These are phyloP conservation scores for Octopus bimaculoides DNA, from an alignment of 1,140 invertebrate species.

Conservation along the genomic window DNA sequence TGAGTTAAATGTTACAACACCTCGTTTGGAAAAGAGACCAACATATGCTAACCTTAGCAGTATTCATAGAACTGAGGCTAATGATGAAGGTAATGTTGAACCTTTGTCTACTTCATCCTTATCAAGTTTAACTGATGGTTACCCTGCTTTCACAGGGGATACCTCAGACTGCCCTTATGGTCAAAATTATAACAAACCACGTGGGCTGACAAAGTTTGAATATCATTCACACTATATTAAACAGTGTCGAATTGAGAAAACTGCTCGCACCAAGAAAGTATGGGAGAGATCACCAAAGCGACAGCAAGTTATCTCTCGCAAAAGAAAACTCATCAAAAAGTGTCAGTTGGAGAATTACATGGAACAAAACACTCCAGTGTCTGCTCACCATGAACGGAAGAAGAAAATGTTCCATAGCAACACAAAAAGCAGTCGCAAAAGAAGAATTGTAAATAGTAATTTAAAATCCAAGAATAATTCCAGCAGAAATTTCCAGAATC, in stretches of 20 bases:
- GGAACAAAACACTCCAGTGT: background rate
- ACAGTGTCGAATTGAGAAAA: background rate
- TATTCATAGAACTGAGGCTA: background rate
- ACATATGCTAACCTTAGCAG: background rate
- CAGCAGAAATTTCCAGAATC: background rate
- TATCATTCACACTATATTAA: background rate
- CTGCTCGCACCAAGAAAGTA: background rate
- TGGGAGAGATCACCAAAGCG: background rate
- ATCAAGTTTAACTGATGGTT: constrained; percentile 1
- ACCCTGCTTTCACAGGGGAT: background rate
- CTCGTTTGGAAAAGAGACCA: background rate
- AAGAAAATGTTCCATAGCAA: background rate
- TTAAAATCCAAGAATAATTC: background rate
- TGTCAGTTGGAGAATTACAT: background rate
- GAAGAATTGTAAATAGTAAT: background rate
- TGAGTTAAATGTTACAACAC: background rate
- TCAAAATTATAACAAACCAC: constrained; percentile 7
- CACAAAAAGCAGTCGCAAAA: background rate
- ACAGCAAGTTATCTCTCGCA: background rate
- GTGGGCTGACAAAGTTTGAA: background rate
- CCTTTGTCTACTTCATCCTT: background rate
- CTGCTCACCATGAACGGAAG: background rate
- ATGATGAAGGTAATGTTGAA: background rate
- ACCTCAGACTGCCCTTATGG: background rate
- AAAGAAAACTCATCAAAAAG: background rate